Base-by-base conservation (phyloP, 2,888 invertebrate species). In the Agrotis segetum region DNA sequence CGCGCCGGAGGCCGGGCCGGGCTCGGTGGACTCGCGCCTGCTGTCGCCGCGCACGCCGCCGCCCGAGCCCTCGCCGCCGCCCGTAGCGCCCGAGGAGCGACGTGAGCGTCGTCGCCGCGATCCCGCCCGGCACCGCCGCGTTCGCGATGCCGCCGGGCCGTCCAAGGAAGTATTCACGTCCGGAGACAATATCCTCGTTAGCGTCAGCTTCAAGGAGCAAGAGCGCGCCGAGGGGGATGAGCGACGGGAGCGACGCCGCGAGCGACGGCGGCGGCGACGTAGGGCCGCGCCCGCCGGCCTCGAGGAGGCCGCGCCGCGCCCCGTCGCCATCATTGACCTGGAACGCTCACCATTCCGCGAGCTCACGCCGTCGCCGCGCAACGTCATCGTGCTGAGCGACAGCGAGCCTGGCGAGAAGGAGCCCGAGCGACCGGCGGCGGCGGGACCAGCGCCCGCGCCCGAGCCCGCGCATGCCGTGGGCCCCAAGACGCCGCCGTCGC, bases 121-220 rank as follows among this genome's bases (percentile, higher is more conserved):
- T 70, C 86, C 84, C 62, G 83, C 85, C 29, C 86, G 87, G 34
- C 90, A 88, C 81, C 87, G 90, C 6, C 90, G 91, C 89, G 67
- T 84, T 96, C n/a, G 97, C 96, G 65, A 90, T 71, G 74, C 84
- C 73, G 72, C 82, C 53, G 90, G 91, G 0, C 98, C 98, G 0
- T 98, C 98, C 3, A 99, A 99, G 91, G 99, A 99, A 94, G 98
- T 99, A 4, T 99, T 98, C 91, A 98, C 99, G 0, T 98, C 99
- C 16, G 99, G 99, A 4, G 98, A 99, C 93, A 99, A 99, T 91
- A 99, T 99, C 87, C 97, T 99, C 79, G 99, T 99, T 16, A 99
- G 98, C 93, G 98, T 99, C 21, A 99, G 98, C 92, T 99, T 99
- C 93, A 98, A 98, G 90, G 98, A 98, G 85, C 97, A 97, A 82